Percentiles rank a stretch among this genome's conserved stretches.
Evolutionary conservation across 2,113 vertebrate genomes (phyloP).

Genomic region (Phylloscopus whistleri): DNA sequence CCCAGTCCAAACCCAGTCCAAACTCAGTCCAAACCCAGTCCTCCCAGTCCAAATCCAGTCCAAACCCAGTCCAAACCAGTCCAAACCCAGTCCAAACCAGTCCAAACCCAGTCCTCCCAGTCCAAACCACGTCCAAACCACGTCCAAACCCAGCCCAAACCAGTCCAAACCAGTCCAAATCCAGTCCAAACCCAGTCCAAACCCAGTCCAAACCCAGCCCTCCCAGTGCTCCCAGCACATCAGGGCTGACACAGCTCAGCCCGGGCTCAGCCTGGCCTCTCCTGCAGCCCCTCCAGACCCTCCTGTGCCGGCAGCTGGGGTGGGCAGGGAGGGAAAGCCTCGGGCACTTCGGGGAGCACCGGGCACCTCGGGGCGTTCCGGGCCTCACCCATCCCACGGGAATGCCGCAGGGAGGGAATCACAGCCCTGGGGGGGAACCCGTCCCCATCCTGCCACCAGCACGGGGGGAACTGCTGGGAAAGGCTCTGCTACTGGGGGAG

Average conservation of each 20-base stretch:
- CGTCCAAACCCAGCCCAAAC: not conserved
- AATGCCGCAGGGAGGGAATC: not conserved
- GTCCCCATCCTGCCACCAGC: not conserved
- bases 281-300: not conserved
- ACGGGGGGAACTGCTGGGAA: accelerated
- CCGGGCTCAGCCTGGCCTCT: too few relatives aligned
- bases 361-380: not conserved
- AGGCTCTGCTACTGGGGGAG: not conserved
- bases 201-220: too few relatives aligned
- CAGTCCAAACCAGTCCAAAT: too few relatives aligned
- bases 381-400: not conserved
- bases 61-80: not conserved
- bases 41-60: not conserved
- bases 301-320: not conserved
- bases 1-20: too few relatives aligned
- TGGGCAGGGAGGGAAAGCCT: not conserved
- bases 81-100: too few relatives aligned
- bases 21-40: not conserved
- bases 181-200: too few relatives aligned
- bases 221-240: not conserved
- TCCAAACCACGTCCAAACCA: too few relatives aligned
- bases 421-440: too few relatives aligned
- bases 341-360: accelerated
- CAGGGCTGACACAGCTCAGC: not conserved
- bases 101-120: not conserved